Evolutionary conservation across 2,888 invertebrate genomes (phyloP).

Genomic region (Diaperis boleti): DNA sequence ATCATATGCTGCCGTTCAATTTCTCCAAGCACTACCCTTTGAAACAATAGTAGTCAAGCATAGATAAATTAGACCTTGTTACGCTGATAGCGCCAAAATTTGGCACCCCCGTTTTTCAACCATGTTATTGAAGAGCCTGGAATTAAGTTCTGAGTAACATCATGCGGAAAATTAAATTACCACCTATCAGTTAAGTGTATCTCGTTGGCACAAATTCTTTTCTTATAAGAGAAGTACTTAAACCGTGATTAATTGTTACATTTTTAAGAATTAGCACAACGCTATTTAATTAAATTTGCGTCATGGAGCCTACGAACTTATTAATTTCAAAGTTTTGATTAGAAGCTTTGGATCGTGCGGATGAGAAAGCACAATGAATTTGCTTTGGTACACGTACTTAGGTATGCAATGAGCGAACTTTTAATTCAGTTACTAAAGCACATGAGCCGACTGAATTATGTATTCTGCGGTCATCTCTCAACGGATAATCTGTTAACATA

Average conservation of each 20-base stretch:
- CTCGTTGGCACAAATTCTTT: background rate
- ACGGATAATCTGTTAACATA: conserved; percentile 54
- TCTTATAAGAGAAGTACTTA: no score
- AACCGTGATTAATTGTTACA: background rate
- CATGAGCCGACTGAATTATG: conserved; percentile 53
- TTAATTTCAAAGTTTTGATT: conserved; percentile 35
- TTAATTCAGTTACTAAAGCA: conserved; percentile 52
- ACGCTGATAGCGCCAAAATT: conserved; percentile 29
- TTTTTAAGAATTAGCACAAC: background rate
- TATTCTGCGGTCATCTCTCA: conserved; percentile 52
- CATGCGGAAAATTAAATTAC: conserved; percentile 46
- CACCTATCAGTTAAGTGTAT: conserved; percentile 9
- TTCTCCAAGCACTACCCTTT: no score
- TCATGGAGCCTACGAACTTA: conserved; percentile 6
- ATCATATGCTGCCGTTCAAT: no score
- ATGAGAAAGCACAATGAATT: conserved; percentile 38
- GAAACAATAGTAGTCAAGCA: conserved; percentile 1
- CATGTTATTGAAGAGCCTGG: conserved; percentile 38
- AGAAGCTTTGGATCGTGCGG: conserved; percentile 39
- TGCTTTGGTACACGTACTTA: conserved; percentile 44
- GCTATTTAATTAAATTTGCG: background rate
- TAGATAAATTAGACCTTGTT: conserved; percentile 33
- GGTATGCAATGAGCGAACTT: conserved; percentile 49
- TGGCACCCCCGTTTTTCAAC: conserved; percentile 34
- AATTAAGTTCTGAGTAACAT: conserved; percentile 35